Base-by-base conservation (phyloP, 2,113 vertebrate species). In the Ammodramus savannarum region DNA sequence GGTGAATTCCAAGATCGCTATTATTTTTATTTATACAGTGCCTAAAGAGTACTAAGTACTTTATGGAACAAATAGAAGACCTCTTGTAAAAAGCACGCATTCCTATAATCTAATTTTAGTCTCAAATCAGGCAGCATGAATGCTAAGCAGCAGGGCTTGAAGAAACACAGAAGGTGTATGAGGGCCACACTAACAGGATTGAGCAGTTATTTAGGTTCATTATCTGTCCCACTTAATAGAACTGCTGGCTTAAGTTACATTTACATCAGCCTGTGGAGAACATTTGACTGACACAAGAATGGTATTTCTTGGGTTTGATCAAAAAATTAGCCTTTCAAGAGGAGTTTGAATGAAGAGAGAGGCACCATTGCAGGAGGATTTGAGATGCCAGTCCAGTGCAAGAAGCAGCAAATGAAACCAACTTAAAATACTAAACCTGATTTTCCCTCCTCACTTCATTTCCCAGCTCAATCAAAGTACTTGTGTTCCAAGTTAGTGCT, bases 1-100 rank as follows among this genome's bases (percentile, higher is more conserved):
- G 94, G 94, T 96, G 94, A 96, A 96, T 96, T 91, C 90, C 82
- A 91, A 95, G 91, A 95, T 95, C 41, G 3, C 31, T 49, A 89
- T 96, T 93, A 96, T 97, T 97, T 95, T 94, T 97, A 96, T 96
- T 97, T 97, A 90, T 91, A 84, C 68, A 71, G 75, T 67, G 43
- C 75, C 85, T 97, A 96, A 97, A 97, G 87, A 94, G 89, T 93
- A 72, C 93, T 90, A 96, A 96, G 90, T 94, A 69, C 95, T 96
- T 97, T 88, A 93, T 91, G 79, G 85, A 96, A 96, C 87, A 96
- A 96, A 96, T 96, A 91, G 88, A 95, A 96, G 93, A 86, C 71
- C 85, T 95, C 95, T 95, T 95, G 91, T 95, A 92, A 95, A 95
- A 96, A 92, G 72, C 95, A 97, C 48, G 80, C 76, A 58, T 95